Base-by-base conservation (phyloP, 2,888 invertebrate species). In the Leptura quadrifasciata region DNA sequence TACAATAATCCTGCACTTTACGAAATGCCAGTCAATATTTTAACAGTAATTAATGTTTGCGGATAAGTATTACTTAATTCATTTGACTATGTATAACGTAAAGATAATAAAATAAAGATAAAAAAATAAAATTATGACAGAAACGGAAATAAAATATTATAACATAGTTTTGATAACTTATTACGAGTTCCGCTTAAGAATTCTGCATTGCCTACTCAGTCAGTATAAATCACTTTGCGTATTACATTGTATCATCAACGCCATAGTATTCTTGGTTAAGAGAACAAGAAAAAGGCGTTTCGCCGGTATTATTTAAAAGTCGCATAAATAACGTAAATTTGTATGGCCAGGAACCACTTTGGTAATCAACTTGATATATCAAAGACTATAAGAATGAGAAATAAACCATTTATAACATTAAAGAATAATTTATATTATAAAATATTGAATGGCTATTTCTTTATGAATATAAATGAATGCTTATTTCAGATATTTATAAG, bases 281-380 rank as follows among this genome's bases (percentile, higher is more conserved):
- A 21, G 47, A 39, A 69, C 69, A 69, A 58, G 69, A 35, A 69
- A 69, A 55, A 69, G 69, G 69, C 69, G 69, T 69, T 69, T 39
- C 69, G 27, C 39, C 58, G 20, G 17, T 10, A 31, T 63, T 63
- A 63, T 69, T n/a, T 58, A 58, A 69, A 47, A 69, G 55, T 58
- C 55, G 21, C 69, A 69, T 69, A 69, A 69, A 69, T 69, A 69
- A 69, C 58, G 21, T 68, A 69, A 69, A 60, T 60, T 69, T 6
- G 31, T 69, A 18, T 35, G 18, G 57, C 58, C 35, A 58, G 69
- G 69, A 69, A 69, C 69, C 69, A 47, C 24, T 63, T 63, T 39
- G 63, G 12, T 18, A 60, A 27, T 47, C 47, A 47, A 47, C 15
- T 47, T 47, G 47, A 47, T 47, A 47, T 54, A 10, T 55, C 18